Evolutionary conservation across 2,888 invertebrate genomes (phyloP).

Genomic region (Eurytoma adleriae): DNA sequence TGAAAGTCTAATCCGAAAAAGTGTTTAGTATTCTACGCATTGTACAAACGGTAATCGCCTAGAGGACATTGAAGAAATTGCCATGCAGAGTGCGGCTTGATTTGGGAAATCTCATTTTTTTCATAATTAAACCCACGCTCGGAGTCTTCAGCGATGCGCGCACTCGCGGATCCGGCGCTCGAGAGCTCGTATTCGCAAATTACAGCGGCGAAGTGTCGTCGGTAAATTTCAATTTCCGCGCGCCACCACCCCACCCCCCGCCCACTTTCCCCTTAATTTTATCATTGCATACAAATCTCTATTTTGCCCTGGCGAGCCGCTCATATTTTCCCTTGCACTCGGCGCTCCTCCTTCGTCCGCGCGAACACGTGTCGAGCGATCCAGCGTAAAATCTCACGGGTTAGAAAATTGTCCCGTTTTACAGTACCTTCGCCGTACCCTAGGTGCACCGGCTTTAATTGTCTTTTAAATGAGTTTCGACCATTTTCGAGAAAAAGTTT

Average conservation of each 20-base stretch:
- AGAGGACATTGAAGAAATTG: slow-evolving; percentile 29
- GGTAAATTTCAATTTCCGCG: slow-evolving; percentile 60
- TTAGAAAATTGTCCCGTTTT: slow-evolving; percentile 46
- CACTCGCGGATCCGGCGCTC: not conserved
- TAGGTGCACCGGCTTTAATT: slow-evolving; percentile 26
- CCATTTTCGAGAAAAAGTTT: not conserved
- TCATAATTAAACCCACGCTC: slow-evolving; percentile 36
- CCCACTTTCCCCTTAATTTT: slow-evolving; percentile 55
- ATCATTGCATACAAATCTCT: slow-evolving; percentile 62
- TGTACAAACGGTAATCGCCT: slow-evolving; percentile 27
- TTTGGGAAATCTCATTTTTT: slow-evolving; percentile 43
- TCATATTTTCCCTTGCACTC: slow-evolving; percentile 46
- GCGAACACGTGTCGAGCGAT: slow-evolving; percentile 46
- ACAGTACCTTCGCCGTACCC: slow-evolving; percentile 4
- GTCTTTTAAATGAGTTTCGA: slow-evolving; percentile 16
- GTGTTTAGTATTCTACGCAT: not conserved
- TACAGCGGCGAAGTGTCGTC: slow-evolving; percentile 54
- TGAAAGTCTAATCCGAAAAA: not conserved
- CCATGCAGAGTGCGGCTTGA: not conserved
- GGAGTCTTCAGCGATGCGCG: not conserved
- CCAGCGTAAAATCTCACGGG: slow-evolving; percentile 26
- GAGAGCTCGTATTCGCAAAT: slow-evolving; percentile 54
- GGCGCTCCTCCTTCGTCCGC: slow-evolving; percentile 37
- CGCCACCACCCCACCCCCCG: not conserved
- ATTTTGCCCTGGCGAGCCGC: slow-evolving; percentile 50